phyloP scores from a whole-genome alignment of 2,797 vertebrate species.

The Lacerta viridis region DNA sequence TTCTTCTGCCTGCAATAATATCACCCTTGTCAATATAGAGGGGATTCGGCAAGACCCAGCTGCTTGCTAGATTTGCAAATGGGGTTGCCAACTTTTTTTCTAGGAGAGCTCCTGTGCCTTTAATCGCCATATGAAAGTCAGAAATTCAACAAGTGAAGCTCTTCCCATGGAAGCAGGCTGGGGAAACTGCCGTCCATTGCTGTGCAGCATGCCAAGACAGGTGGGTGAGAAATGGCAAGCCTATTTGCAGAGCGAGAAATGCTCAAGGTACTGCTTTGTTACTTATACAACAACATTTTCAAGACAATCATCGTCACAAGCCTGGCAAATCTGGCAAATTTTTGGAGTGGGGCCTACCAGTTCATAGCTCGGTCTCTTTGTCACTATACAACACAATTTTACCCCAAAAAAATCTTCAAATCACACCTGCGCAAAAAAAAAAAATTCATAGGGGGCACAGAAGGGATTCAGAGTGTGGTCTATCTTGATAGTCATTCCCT shows the following conservation, averaged over 20 bases:
- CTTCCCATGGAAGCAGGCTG: neutral
- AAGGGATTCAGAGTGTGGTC: neutral
- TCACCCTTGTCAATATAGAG: neutral
- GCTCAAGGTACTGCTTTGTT: no score
- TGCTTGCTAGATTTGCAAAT: neutral
- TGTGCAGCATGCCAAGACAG: no score
- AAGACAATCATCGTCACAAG: no score
- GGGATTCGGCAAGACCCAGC: neutral
- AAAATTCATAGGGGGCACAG: neutral
- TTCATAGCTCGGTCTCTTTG: neutral
- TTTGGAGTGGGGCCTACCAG: neutral
- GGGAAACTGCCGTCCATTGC: no score
- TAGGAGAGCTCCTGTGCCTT: neutral
- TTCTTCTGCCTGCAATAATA: neutral
- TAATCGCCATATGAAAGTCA: neutral
- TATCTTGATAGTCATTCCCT: neutral
- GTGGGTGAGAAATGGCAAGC: no score
- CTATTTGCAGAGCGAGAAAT: no score
- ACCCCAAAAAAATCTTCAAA: no score
- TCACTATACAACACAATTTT: neutral
- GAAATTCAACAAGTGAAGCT: neutral
- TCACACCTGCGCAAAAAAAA: neutral
- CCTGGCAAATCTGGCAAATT: no score
- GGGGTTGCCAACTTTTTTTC: neutral
- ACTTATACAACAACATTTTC: no score